Conservation (phyloP, 2,888 invertebrate genomes). For the Hypolimnas misippus region DNA sequence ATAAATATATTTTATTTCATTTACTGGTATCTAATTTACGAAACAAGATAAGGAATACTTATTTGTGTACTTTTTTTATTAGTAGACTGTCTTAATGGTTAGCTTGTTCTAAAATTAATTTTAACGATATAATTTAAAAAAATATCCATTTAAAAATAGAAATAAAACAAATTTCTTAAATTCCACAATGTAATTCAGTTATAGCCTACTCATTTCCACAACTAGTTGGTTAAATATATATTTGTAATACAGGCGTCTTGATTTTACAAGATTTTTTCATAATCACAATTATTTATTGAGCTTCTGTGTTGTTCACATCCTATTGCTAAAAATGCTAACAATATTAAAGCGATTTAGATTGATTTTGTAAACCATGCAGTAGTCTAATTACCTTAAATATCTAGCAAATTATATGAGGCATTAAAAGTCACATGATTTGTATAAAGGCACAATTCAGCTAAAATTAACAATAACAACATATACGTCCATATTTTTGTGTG, state of each 20-base stretch:
- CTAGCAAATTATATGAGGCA: conserved; percentile 27
- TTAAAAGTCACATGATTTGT: conserved; percentile 32
- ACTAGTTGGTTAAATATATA: conserved; percentile 44
- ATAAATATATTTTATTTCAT: too few species aligned
- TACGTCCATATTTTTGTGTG: not conserved
- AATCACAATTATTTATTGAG: conserved; percentile 53
- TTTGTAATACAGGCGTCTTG: conserved; percentile 45
- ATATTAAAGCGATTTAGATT: conserved; percentile 51
- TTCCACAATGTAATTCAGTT: conserved; percentile 46
- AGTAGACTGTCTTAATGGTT: too few species aligned
- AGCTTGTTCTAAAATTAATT: too few species aligned
- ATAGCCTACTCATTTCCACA: conserved; percentile 50
- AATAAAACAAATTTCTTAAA: conserved; percentile 19
- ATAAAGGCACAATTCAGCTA: conserved; percentile 38
- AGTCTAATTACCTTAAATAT: conserved; percentile 12
- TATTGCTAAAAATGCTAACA: conserved; percentile 62
- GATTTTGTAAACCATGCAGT: conserved; percentile 33
- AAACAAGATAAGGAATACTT: too few species aligned
- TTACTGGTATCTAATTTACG: too few species aligned
- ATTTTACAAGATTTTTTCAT: conserved; percentile 57
- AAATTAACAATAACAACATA: not conserved
- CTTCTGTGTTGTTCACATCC: conserved; percentile 32
- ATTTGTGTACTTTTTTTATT: too few species aligned
- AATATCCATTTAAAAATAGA: not conserved
- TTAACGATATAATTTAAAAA: too few species aligned